Evolutionary conservation across 2,797 vertebrate species (phyloP).

Genomic region (Gallirallus australis): DNA sequence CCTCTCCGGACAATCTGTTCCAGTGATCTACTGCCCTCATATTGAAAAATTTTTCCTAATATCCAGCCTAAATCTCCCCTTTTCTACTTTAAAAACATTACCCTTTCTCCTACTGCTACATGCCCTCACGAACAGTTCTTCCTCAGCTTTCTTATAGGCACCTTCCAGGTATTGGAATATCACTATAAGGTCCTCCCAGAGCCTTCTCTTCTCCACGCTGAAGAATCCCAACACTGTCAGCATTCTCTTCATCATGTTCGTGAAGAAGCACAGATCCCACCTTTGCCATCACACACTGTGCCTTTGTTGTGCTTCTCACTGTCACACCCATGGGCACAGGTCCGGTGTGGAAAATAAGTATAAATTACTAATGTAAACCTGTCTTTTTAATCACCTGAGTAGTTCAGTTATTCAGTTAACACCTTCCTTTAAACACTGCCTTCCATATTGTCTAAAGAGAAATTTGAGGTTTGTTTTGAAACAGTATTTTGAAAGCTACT

Average conservation of each 20-base stretch:
- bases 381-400: neutral
- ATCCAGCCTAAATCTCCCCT: too few species aligned
- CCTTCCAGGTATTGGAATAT: too few species aligned
- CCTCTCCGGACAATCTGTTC: too few species aligned
- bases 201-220: too few species aligned
- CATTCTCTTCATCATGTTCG: neutral
- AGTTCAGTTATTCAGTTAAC: neutral
- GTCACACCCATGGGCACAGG: neutral
- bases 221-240: too few species aligned
- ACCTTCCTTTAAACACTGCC: neutral
- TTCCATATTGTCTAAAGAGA: neutral
- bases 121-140: too few species aligned
- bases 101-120: too few species aligned
- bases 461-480: neutral
- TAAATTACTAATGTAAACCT: neutral
- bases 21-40: too few species aligned
- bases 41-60: too few species aligned
- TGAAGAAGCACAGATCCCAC: neutral
- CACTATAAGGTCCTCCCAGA: too few species aligned
- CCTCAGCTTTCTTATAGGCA: too few species aligned
- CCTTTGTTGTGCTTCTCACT: neutral
- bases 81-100: too few species aligned
- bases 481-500: neutral
- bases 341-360: fast-evolving
- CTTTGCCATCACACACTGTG: neutral